Evolutionary conservation across 2,113 vertebrate species (phyloP).

Genomic region (human (Homo sapiens)): DNA sequence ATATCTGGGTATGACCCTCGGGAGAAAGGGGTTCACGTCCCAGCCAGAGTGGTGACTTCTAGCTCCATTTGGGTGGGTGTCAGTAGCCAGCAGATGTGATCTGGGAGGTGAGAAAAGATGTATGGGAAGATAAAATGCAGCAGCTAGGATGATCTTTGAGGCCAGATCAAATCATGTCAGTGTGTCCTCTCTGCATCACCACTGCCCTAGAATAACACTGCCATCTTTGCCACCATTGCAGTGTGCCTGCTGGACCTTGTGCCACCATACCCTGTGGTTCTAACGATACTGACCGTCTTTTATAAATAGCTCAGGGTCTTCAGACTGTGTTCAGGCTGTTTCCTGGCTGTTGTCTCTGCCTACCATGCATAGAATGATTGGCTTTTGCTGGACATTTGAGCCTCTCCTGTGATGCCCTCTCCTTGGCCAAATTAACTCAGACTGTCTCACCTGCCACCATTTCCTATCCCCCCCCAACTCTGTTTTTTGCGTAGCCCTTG

Average conservation of each 20-base stretch:
- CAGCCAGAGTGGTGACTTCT: not conserved
- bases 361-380: accelerated
- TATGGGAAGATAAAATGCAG: not conserved
- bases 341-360: not conserved
- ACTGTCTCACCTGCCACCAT: not conserved
- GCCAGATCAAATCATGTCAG: accelerated
- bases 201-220: not conserved
- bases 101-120: not conserved
- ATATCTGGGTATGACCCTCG: not conserved
- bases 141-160: not conserved
- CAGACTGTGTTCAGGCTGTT: not conserved
- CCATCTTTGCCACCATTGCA: accelerated
- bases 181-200: not conserved
- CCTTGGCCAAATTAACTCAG: not conserved
- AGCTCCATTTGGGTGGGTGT: not conserved
- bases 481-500: not conserved
- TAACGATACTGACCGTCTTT: not conserved
- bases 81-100: not conserved
- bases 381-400: not conserved
- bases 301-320: not conserved
- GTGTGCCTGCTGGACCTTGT: accelerated
- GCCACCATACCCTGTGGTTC: not conserved
- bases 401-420: not conserved
- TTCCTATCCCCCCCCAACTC: no score
- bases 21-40: not conserved